Evolutionary conservation across 2,113 vertebrate genomes (phyloP), one percentile per base, ranked within the genome.

Genomic region (Neodontobutis hainanensis): DNA sequence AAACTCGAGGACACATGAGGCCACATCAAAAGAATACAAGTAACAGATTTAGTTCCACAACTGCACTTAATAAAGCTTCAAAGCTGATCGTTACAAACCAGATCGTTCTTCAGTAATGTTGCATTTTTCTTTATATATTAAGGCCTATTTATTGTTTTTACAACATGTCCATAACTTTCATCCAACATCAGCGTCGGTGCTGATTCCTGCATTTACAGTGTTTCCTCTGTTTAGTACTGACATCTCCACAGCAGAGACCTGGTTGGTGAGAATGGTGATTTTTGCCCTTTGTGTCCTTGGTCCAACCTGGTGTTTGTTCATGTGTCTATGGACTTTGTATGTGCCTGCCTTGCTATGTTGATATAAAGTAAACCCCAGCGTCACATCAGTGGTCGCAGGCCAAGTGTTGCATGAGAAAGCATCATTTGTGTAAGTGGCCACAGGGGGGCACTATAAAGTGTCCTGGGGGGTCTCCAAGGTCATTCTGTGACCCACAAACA

Each of bases 401-500:
- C 81, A 87, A 90, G 75, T 77, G 72, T 75, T 6, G 48, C 80
- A 77, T 47, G 62, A 53, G 75, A 70, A 83, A 66, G 70, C 61
- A 65, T 79, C 46, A 63, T 75, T 73, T 77, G 76, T 48, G 52
- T 70, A 83, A 87, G 62, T 84, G 83, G 84, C 76, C 87, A 85
- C 75, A 66, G 68, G 80, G 19, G 75, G 84, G 88, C 81, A 74
- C 78, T 66, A 76, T 81, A 81, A 82, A 85, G 75, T 75, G 68
- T 83, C 71, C 69, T 82, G 81, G 68, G 78, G 73, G 78, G 73
- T 78, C 83, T 86, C 73, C 60, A 75, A 85, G 76, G 84, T 85
- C 72, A 77, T 68, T 49, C 58, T 3, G 58, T 36, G 57, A 62
- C 19, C 40, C 15, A 47, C 12, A 36, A 2, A 50, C 14, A 52